Base-by-base conservation (phyloP, 2,797 vertebrate species). In the Channa striata region DNA sequence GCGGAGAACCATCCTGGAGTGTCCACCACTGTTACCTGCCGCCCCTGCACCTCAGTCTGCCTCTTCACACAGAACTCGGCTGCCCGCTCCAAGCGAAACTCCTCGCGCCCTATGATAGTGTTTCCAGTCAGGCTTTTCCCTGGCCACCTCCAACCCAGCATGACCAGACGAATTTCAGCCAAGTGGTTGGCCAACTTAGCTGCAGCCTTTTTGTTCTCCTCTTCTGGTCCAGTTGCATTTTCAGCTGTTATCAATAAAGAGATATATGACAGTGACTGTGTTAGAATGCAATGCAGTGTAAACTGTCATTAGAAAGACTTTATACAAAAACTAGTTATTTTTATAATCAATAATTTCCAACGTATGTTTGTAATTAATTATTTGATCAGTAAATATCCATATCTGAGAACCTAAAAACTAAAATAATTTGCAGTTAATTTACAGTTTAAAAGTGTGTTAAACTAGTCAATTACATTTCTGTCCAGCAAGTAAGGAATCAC, bases 41-140 rank as follows among this genome's bases (percentile, higher is more conserved):
- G 91, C 1, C 77, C 89, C 0, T 76, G 23, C 69, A 93, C 90
- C 12, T 73, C 78, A 0, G 87, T 64, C 37, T 91, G 77, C 1
- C 91, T 79, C 72, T 83, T 94, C 8, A 93, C 59, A 1, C 91
- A 93, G 84, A 95, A 96, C 70, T 89, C 88, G 0, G 91, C 92
- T 0, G 94, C 95, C 16, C 94, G 77, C 43, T 91, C 87, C 68
- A 95, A 63, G 8, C 2, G 51, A 77, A 96, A 96, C 39, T 86
- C 92, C 72, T 93, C 89, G 8, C 83, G 57, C 16, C 95, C 94
- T 0, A 96, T 86, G 81, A 96, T 95, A 70, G 93, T 95, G 88
- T 96, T 96, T 12, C 92, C 95, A 0, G 95, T 95, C 30, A 95
- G 84, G 65, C 96, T 96, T 87, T 96, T 96, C 23, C 96, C 96